These are phyloP conservation scores for Himalopsyche phryganea DNA, from an alignment of 1,140 invertebrate genomes.

Conservation along the genomic window DNA sequence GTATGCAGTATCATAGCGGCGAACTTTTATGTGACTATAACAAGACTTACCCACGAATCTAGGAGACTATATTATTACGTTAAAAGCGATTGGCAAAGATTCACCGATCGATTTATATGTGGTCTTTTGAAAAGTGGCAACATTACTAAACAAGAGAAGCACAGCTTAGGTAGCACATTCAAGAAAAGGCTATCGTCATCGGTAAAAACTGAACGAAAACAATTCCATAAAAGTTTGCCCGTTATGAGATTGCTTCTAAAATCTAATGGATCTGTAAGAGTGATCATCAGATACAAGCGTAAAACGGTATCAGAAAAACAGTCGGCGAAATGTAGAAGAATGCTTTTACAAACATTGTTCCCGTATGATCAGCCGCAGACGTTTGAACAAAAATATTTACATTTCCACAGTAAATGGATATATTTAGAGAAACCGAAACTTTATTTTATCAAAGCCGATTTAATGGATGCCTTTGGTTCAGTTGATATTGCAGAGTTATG, in stretches of 20 bases:
- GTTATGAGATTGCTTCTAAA: slow-evolving; percentile 48
- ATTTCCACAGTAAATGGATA: slow-evolving; percentile 40
- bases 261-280: slow-evolving; percentile 42
- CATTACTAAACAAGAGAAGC: slow-evolving; percentile 38
- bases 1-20: slow-evolving; percentile 43
- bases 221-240: slow-evolving; percentile 40
- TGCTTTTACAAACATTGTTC: slow-evolving; percentile 22
- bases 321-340: slow-evolving; percentile 15
- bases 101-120: slow-evolving; percentile 42
- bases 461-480: slow-evolving; percentile 50
- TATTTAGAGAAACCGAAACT: slow-evolving; percentile 41
- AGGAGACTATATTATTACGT: slow-evolving; percentile 48
- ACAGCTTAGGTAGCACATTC: slow-evolving; percentile 37
- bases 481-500: slow-evolving; percentile 42
- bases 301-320: slow-evolving; percentile 30
- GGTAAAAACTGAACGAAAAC: slow-evolving; percentile 37
- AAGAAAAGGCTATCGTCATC: slow-evolving; percentile 34
- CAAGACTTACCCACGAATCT: slow-evolving; percentile 46
- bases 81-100: slow-evolving; percentile 48
- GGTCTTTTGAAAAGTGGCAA: slow-evolving; percentile 38
- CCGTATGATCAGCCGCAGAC: slow-evolving; percentile 3
- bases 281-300: slow-evolving; percentile 47
- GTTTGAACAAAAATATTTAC: slow-evolving; percentile 34
- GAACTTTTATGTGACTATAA: slow-evolving; percentile 49
- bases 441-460: slow-evolving; percentile 50